Evolutionary conservation across 1,140 invertebrate species (phyloP).

Genomic region (Oscheius sp.): DNA sequence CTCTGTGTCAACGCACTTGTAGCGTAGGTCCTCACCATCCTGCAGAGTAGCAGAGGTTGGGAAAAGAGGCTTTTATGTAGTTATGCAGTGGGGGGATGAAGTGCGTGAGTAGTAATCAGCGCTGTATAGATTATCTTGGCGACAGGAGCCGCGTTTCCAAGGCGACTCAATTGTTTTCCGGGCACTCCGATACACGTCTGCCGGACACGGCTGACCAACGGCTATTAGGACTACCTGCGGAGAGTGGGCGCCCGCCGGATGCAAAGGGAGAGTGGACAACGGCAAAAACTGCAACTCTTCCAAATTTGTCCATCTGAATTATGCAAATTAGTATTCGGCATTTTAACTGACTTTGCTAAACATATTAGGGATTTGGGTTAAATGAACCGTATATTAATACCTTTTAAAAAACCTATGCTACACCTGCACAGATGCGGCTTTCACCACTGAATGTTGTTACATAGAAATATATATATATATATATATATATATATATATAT

Average conservation of each 20-base stretch:
- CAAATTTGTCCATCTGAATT: no score
- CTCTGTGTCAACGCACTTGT: neutral
- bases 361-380: no score
- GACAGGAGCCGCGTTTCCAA: neutral
- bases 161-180: neutral
- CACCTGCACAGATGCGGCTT: no score
- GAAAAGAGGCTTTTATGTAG: neutral
- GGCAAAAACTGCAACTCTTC: no score
- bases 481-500: no score
- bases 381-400: no score
- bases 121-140: neutral
- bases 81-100: neutral
- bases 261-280: neutral
- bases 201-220: slow-evolving; percentile 1
- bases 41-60: neutral
- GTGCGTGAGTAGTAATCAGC: neutral
- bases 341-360: no score
- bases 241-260: no score
- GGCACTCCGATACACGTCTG: slow-evolving; percentile 2
- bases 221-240: slow-evolving; percentile 4
- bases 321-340: no score
- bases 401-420: no score
- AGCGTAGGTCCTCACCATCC: neutral
- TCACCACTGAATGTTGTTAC: no score
- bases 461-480: no score